Evolutionary conservation across 1,140 invertebrate genomes (phyloP).

Genomic region (Hyposmocoma kahamanoa): DNA sequence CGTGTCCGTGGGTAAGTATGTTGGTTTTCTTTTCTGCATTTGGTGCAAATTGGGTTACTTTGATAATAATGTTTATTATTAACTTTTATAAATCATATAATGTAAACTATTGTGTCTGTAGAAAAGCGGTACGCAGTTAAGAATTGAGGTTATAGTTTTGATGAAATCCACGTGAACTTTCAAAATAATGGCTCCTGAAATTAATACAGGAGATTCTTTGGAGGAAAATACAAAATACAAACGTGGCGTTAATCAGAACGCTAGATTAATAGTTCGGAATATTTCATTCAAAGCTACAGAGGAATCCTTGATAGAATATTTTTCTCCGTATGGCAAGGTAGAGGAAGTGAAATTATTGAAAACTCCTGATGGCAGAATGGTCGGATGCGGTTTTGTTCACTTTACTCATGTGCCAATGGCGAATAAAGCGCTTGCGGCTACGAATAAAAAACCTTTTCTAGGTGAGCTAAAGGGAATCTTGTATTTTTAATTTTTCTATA

Average conservation of each 20-base stretch:
- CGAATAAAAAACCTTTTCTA: slow-evolving; percentile 24
- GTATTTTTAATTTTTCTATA: background rate
- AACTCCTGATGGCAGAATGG: slow-evolving; percentile 77
- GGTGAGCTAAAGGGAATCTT: background rate
- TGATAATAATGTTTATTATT: too few species aligned
- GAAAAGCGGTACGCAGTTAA: too few species aligned
- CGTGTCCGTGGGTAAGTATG: too few species aligned
- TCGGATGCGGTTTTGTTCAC: slow-evolving; percentile 83
- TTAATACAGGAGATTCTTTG: slow-evolving; percentile 11
- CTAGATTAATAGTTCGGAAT: slow-evolving; percentile 55
- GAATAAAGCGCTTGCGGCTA: slow-evolving; percentile 75
- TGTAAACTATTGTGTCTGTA: too few species aligned
- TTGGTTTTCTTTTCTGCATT: too few species aligned
- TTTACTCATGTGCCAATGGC: slow-evolving; percentile 76
- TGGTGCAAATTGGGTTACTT: too few species aligned
- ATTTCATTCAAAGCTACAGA: slow-evolving; percentile 76
- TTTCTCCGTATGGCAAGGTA: slow-evolving; percentile 77
- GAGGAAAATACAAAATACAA: slow-evolving; percentile 31
- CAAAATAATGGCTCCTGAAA: slow-evolving; percentile 32
- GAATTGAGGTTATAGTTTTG: too few species aligned
- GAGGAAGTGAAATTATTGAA: slow-evolving; percentile 78
- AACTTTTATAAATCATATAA: too few species aligned
- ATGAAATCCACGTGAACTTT: too few species aligned
- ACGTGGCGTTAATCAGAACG: slow-evolving; percentile 29
- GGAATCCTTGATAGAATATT: slow-evolving; percentile 75